phyloP scores from a whole-genome alignment of 2,113 vertebrate genomes.

The Tachycineta bicolor region DNA sequence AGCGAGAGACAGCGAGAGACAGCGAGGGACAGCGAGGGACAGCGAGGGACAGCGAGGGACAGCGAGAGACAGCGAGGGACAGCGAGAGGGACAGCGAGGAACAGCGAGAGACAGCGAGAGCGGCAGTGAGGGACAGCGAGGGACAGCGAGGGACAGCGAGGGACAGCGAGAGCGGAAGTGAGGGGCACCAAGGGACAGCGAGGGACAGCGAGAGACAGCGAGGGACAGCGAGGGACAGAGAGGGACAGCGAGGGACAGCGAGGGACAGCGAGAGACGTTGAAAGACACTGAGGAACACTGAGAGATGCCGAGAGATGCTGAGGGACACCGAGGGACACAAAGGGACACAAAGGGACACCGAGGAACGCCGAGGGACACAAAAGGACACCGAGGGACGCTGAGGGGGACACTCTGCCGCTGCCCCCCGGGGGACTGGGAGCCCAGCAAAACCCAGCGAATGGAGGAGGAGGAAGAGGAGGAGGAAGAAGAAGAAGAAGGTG shows the following conservation, averaged over 20 bases:
- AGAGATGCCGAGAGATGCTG: no score
- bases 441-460: not conserved
- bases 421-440: not conserved
- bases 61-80: not conserved
- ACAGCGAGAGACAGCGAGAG: no score
- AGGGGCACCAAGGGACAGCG: no score
- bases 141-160: no score
- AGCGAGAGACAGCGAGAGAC: no score
- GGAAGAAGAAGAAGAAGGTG: not conserved
- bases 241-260: no score
- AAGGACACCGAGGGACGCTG: not conserved
- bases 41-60: not conserved
- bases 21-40: not conserved
- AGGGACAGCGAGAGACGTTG: no score
- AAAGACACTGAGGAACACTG: not conserved
- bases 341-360: not conserved
- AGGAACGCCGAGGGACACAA: not conserved
- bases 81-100: not conserved
- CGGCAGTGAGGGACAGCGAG: no score
- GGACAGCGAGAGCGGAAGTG: no score
- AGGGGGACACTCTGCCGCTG: not conserved
- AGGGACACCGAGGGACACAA: not conserved
- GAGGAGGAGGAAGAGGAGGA: not conserved
- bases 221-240: no score
- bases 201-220: no score